phyloP scores from a whole-genome alignment of 1,140 invertebrate species.

The Sogatella furcifera region DNA sequence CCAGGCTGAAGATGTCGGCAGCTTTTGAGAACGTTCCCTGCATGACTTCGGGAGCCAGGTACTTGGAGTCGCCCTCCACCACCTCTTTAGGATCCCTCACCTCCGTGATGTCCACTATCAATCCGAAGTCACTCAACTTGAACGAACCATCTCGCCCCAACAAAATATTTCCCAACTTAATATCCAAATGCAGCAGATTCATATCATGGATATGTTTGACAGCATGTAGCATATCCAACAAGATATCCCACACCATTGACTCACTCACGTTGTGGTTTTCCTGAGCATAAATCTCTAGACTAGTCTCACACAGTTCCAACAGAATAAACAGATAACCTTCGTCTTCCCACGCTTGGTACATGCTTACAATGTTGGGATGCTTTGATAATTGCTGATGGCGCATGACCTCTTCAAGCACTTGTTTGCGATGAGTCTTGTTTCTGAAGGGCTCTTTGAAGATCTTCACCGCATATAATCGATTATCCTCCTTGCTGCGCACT shows the following conservation, averaged over 20 bases:
- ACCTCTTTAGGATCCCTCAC: constrained; percentile 37
- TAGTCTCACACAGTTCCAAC: constrained; percentile 53
- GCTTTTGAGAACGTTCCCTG: constrained; percentile 47
- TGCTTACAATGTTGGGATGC: constrained; percentile 55
- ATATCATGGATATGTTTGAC: constrained; percentile 53
- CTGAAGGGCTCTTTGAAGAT: constrained; percentile 47
- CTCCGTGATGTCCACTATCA: constrained; percentile 46
- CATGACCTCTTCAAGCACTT: constrained; percentile 54
- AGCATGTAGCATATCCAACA: constrained; percentile 39
- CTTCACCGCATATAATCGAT: constrained; percentile 55
- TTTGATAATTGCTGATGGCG: constrained; percentile 54
- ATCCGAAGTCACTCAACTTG: constrained; percentile 65
- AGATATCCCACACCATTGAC: constrained; percentile 31
- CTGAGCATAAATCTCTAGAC: constrained; percentile 35
- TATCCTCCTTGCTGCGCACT: constrained; percentile 51
- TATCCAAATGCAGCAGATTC: constrained; percentile 60
- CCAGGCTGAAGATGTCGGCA: constrained; percentile 55
- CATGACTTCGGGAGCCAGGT: constrained; percentile 61
- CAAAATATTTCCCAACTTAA: constrained; percentile 68
- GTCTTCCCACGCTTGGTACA: constrained; percentile 65
- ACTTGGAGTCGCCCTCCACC: constrained; percentile 65
- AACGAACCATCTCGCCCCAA: constrained; percentile 45
- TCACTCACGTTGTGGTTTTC: constrained; percentile 35
- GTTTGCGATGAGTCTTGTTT: constrained; percentile 45
- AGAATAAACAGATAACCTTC: constrained; percentile 56